Evolutionary conservation across 2,113 vertebrate genomes (phyloP).

Genomic region (Macheiramphus alcinus): DNA sequence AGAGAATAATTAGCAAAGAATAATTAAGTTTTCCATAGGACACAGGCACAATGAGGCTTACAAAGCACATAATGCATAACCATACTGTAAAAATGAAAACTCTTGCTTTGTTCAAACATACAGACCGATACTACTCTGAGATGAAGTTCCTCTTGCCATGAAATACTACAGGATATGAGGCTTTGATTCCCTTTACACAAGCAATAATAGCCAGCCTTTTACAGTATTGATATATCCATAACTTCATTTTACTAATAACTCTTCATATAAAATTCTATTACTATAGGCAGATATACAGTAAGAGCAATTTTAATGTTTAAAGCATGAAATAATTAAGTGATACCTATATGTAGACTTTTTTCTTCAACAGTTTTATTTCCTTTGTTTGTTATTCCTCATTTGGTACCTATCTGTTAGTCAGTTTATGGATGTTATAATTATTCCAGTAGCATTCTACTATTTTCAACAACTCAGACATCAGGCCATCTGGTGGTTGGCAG

Average conservation of each 20-base stretch:
- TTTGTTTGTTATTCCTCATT: neutral
- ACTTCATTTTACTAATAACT: neutral
- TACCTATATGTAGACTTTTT: neutral
- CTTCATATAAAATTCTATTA: neutral
- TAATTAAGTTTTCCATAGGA: neutral
- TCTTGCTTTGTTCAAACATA: neutral
- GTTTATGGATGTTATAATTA: slow-evolving; percentile 29
- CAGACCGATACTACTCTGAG: neutral
- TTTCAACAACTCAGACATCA: slow-evolving; percentile 10
- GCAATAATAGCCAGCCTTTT: neutral
- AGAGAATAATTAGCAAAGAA: neutral
- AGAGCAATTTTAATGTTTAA: neutral
- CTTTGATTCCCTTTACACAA: neutral
- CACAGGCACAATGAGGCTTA: neutral
- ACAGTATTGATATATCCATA: neutral
- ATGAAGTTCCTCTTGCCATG: neutral
- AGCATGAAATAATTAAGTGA: neutral
- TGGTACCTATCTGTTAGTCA: neutral
- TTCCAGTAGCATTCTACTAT: slow-evolving; percentile 26
- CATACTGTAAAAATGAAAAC: neutral
- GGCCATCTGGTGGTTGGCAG: neutral
- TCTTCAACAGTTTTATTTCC: neutral
- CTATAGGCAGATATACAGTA: neutral
- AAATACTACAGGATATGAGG: neutral
- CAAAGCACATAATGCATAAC: neutral